Evolutionary conservation across 1,140 invertebrate species (phyloP).

Genomic region (Thaumatotibia leucotreta): DNA sequence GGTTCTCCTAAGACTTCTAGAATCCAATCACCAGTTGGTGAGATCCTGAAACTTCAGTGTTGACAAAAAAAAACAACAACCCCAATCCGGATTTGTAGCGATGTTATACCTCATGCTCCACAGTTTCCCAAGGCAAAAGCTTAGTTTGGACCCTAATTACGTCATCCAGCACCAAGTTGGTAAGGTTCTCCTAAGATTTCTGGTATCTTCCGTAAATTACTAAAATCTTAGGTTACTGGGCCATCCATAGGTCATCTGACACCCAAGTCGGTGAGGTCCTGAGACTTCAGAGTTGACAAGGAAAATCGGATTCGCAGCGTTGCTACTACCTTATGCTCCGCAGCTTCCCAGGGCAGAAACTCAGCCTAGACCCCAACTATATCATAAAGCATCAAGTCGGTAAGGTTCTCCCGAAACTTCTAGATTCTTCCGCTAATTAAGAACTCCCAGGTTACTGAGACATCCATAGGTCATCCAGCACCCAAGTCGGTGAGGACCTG

Average conservation of each 20-base stretch:
- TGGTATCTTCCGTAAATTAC: too few species aligned
- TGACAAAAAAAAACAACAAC: too few species aligned
- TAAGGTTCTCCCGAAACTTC: slow-evolving; percentile 34
- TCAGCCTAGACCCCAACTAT: slow-evolving; percentile 92
- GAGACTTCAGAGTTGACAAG: too few species aligned
- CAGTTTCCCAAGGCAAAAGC: slow-evolving; percentile 91
- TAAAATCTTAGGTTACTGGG: too few species aligned
- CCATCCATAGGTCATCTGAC: too few species aligned
- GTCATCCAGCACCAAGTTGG: slow-evolving; percentile 81
- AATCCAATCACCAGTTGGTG: too few species aligned
- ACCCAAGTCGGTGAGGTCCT: too few species aligned
- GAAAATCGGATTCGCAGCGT: slow-evolving; percentile 91
- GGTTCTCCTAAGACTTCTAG: too few species aligned
- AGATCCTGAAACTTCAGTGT: too few species aligned
- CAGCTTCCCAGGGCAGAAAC: slow-evolving; percentile 91
- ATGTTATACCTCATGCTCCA: slow-evolving; percentile 95
- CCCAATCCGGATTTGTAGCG: slow-evolving; percentile 92
- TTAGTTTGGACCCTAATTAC: slow-evolving; percentile 92
- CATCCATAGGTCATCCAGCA: too few species aligned
- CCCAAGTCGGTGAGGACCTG: too few species aligned
- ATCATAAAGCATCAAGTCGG: slow-evolving; percentile 81
- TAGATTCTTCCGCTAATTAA: neutral
- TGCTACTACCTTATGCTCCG: slow-evolving; percentile 95
- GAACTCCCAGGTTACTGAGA: neutral
- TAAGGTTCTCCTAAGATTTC: slow-evolving; percentile 34